Percentiles rank a stretch among this genome's conserved stretches.
These are phyloP conservation scores for Spinibarbus caldwelli DNA, from an alignment of 2,797 vertebrate genomes.

Conservation along the genomic window DNA sequence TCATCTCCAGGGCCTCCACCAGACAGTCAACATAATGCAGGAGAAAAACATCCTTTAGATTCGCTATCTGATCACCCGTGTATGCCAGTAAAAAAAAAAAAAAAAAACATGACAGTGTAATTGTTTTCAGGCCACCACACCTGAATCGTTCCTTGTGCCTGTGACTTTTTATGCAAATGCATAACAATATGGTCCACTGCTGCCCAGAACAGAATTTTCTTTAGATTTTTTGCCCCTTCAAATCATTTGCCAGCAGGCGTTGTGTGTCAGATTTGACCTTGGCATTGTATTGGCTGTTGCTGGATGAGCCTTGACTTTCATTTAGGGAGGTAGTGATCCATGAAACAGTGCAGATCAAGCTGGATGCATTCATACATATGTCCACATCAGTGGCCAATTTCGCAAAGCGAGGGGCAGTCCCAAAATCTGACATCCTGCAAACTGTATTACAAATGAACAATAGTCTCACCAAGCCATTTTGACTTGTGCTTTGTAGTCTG, in stretches of 20 bases:
- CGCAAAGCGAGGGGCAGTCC: neutral
- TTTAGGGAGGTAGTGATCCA: conserved; percentile 45
- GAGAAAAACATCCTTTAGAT: conserved; percentile 14
- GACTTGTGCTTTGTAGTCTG: neutral
- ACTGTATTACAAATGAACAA: neutral
- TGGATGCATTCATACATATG: neutral
- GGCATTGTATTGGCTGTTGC: neutral
- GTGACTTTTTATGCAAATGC: neutral
- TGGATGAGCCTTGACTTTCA: conserved; percentile 26
- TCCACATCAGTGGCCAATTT: neutral
- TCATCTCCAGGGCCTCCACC: neutral
- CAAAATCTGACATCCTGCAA: neutral
- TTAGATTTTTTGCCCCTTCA: neutral
- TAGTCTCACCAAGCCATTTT: neutral
- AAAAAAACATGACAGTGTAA: neutral
- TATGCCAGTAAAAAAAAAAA: neutral
- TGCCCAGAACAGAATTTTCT: neutral
- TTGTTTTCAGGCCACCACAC: neutral
- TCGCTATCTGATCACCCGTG: neutral
- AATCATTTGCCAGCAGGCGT: neutral
- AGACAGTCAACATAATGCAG: conserved; percentile 22
- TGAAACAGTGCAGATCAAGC: conserved; percentile 36
- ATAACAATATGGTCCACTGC: neutral
- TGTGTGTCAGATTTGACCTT: conserved; percentile 13
- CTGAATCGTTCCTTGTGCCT: neutral